A percentile compares a stretch with the other conserved stretches of the same genome.
phyloP scores from a whole-genome alignment of 2,888 invertebrate genomes.

The Villa cingulata region DNA sequence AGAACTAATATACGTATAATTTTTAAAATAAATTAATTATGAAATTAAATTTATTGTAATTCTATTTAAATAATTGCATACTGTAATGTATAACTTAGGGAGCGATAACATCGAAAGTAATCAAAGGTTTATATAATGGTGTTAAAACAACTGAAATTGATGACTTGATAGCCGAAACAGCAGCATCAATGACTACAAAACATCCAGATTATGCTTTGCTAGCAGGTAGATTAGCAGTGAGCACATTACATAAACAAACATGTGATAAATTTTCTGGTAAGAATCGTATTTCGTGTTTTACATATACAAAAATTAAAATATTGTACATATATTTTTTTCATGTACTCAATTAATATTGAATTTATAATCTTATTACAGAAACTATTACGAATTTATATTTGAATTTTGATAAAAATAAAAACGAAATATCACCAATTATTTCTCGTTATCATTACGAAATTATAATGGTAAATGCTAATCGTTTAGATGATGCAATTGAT shows the following conservation, averaged over 20 bases:
- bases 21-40: too few species aligned
- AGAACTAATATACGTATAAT: too few species aligned
- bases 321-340: neutral
- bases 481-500: slow-evolving; percentile 78
- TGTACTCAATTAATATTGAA: neutral
- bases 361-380: neutral
- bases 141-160: slow-evolving; percentile 5
- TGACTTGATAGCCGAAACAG: slow-evolving; percentile 6
- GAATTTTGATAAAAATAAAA: neutral
- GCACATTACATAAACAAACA: slow-evolving; percentile 5
- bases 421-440: slow-evolving; percentile 54
- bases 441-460: slow-evolving; percentile 62
- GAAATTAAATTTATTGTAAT: too few species aligned
- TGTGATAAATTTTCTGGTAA: slow-evolving; percentile 7
- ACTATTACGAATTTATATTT: neutral
- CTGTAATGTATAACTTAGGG: too few species aligned
- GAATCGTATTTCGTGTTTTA: neutral
- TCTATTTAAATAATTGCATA: too few species aligned
- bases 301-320: too few species aligned
- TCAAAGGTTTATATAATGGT: slow-evolving; percentile 5
- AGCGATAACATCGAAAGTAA: slow-evolving; percentile 3
- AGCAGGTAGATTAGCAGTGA: slow-evolving; percentile 6
- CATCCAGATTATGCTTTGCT: slow-evolving; percentile 8
- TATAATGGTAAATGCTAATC: slow-evolving; percentile 66
- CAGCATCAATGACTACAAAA: slow-evolving; percentile 6